phyloP scores from a whole-genome alignment of 2,113 vertebrate genomes.

The Anolis sagrei region DNA sequence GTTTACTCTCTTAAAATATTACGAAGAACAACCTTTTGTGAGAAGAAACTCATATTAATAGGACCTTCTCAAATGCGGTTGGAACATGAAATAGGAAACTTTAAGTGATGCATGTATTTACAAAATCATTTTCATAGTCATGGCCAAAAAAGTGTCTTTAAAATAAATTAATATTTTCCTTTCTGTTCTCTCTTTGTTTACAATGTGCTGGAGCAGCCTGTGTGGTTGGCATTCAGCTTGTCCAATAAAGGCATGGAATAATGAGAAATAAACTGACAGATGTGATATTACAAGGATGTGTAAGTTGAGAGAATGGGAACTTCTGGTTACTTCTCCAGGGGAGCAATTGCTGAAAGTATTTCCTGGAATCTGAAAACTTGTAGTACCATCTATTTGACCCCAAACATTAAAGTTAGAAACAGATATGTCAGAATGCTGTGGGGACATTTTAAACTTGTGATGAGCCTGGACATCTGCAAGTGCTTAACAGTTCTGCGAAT shows the following conservation, averaged over 20 bases:
- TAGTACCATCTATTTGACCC: neutral
- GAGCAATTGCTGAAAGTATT: conserved; percentile 11
- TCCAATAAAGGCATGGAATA: conserved; percentile 6
- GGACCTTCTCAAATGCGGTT: neutral
- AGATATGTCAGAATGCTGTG: conserved; percentile 14
- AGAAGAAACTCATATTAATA: neutral
- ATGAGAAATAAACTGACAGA: conserved; percentile 18
- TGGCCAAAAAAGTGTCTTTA: neutral
- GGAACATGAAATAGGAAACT: neutral
- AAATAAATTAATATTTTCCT: neutral
- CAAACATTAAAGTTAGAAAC: conserved; percentile 20
- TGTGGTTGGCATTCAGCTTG: neutral
- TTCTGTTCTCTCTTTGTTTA: neutral
- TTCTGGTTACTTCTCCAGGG: conserved; percentile 5
- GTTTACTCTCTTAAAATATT: neutral
- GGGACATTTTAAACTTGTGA: conserved; percentile 14
- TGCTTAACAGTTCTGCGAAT: conserved; percentile 1
- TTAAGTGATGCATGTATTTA: neutral
- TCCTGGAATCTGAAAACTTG: neutral
- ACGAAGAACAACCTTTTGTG: neutral
- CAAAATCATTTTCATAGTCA: neutral
- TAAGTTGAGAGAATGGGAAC: conserved; percentile 20
- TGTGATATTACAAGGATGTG: conserved; percentile 7
- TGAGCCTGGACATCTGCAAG: conserved; percentile 24
- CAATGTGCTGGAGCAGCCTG: neutral